These are phyloP conservation scores for Ascidia mentula DNA, from an alignment of 23 tunicate species.

Conservation along the genomic window DNA sequence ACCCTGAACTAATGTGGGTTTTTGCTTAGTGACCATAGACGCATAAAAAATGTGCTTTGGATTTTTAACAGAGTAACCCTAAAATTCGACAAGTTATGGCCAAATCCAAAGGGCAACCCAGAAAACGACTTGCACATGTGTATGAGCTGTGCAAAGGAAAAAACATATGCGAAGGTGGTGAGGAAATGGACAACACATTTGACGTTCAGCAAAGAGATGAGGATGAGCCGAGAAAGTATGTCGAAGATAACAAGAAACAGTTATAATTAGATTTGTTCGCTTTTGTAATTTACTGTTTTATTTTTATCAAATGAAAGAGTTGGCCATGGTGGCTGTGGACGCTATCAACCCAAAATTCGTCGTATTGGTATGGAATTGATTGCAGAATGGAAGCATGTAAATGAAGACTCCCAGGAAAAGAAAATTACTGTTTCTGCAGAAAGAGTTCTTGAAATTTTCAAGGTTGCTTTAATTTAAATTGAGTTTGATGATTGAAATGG, in stretches of 20 bases:
- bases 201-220: conserved; percentile 68
- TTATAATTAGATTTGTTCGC: background rate
- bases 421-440: conserved; percentile 95
- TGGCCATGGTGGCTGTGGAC: conserved; percentile 97
- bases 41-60: background rate
- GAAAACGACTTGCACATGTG: conserved; percentile 90
- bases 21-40: too few relatives aligned
- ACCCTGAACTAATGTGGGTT: background rate
- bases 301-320: conserved; percentile 32
- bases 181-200: conserved; percentile 91
- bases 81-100: conserved; percentile 80
- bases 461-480: conserved; percentile 50
- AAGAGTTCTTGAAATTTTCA: conserved; percentile 92
- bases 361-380: conserved; percentile 77
- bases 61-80: conserved; percentile 57
- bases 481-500: too few relatives aligned
- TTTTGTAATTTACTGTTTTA: background rate
- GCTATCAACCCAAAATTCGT: conserved; percentile 88
- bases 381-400: conserved; percentile 97
- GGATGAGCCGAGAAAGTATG: conserved; percentile 92
- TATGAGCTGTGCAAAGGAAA: conserved; percentile 99
- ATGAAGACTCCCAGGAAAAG: conserved; percentile 97
- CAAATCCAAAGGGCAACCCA: conserved; percentile 75
- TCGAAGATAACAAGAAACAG: background rate
- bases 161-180: conserved; percentile 98